Evolutionary conservation across 2,113 vertebrate species (phyloP), one percentile per base, ranked within the genome.

Genomic region (Etheostoma spectabile): DNA sequence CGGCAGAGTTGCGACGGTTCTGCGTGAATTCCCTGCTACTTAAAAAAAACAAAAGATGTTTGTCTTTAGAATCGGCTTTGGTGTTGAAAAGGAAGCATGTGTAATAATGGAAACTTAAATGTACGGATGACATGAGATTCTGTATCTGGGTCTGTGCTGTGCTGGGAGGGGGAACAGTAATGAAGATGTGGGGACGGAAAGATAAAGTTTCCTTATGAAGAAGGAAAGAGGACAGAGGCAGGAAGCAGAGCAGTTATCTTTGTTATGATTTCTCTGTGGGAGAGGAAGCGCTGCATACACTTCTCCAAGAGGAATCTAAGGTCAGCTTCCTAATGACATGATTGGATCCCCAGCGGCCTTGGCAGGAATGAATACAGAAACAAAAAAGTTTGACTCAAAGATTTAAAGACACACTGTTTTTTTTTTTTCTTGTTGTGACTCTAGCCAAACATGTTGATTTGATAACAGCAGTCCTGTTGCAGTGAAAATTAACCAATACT

Each of bases 311-410:
- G n/a, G 27, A 79, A 69, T 51, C n/a, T 51, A 35, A 71, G 64
- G 73, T 85, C 75, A 77, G 35, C 7, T 48, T 57, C 16, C 11
- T 67, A 67, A 85, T 79, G 55, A 88, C 83, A 90, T 67, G 19
- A 79, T 74, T 61, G 53, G 68, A 84, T 83, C 65, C 38, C 61
- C 35, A 72, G 63, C 3, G 5, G n/a, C 64, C 35, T 83, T 53
- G 53, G 64, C 30, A 13, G 69, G 27, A 74, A 66, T 83, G 65
- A 63, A 82, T 79, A 76, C 45, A 77, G 52, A 57, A 66, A 60
- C 66, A 42, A 1, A 21, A 21, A 60, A 30, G 19, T 18, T 74
- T 46, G 45, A 63, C 18, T 63, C 8, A n/a, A 71, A 66, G 42
- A 51, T 48, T 4, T 5, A 6, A 38, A 63, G 1, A 5, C 49